Evolutionary conservation across 2,888 invertebrate genomes (phyloP).

Genomic region (Notodonta dromedarius): DNA sequence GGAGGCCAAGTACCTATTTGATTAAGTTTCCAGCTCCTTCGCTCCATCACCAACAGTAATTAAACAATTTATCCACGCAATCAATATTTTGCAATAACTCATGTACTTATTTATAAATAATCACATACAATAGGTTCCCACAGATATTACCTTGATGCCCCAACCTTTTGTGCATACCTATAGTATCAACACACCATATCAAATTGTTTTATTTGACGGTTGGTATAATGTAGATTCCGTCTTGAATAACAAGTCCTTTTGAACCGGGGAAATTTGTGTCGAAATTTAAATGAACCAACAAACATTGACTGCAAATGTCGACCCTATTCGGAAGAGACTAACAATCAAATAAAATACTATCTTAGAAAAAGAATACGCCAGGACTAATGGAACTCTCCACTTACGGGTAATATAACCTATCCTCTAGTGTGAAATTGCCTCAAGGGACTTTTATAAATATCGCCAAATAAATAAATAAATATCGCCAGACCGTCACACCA

Average conservation of each 20-base stretch:
- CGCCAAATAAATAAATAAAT: too few relatives aligned
- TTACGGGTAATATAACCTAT: too few relatives aligned
- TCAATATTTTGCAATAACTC: slow-evolving; percentile 12
- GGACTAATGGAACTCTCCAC: too few relatives aligned
- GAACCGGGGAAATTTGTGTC: not conserved
- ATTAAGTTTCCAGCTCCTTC: too few relatives aligned
- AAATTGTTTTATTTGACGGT: slow-evolving; percentile 5
- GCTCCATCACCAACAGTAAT: not conserved
- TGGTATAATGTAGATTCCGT: not conserved
- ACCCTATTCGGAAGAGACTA: not conserved
- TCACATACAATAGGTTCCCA: slow-evolving; percentile 36
- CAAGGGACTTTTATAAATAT: too few relatives aligned
- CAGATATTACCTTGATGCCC: slow-evolving; percentile 21
- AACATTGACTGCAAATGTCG: not conserved
- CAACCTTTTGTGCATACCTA: slow-evolving; percentile 12
- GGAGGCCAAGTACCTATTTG: too few relatives aligned
- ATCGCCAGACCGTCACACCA: too few relatives aligned
- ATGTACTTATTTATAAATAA: slow-evolving; percentile 10
- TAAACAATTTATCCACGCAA: slow-evolving; percentile 19
- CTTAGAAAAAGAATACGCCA: too few relatives aligned
- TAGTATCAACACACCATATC: slow-evolving; percentile 5
- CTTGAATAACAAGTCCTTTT: slow-evolving; percentile 6
- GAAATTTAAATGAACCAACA: slow-evolving; percentile 2
- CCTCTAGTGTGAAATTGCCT: too few relatives aligned
- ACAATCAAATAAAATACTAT: not conserved